Percentiles rank a stretch among this genome's conserved stretches.
Evolutionary conservation across 2,888 invertebrate genomes (phyloP).

Genomic region (Synanthedon formicaeformis): DNA sequence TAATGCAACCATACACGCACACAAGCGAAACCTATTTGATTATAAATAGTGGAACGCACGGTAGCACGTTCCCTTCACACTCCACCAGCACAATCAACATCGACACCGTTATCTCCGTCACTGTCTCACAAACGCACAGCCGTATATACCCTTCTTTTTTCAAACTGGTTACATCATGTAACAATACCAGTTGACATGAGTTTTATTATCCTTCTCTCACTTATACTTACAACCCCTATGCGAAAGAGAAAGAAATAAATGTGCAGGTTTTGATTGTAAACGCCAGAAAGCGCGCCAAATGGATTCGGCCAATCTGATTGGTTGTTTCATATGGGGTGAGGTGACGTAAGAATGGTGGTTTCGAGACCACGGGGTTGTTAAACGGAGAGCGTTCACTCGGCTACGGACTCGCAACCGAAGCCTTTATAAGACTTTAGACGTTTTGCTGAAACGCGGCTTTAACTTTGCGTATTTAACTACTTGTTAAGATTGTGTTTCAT

Average conservation of each 20-base stretch:
- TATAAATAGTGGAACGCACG: conserved; percentile 69
- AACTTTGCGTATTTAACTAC: conserved; percentile 46
- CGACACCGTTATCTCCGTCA: conserved; percentile 37
- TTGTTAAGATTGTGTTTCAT: conserved; percentile 62
- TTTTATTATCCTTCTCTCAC: conserved; percentile 39
- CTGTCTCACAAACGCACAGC: conserved; percentile 21
- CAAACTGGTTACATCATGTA: conserved; percentile 58
- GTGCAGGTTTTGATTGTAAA: conserved; percentile 29
- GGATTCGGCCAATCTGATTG: conserved; percentile 42
- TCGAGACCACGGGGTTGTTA: conserved; percentile 59
- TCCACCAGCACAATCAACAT: conserved; percentile 59
- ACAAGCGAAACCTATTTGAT: conserved; percentile 52
- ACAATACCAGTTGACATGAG: conserved; percentile 31
- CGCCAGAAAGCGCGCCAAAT: conserved; percentile 64
- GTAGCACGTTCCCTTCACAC: conserved; percentile 69
- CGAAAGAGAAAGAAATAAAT: conserved; percentile 31
- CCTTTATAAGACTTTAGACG: conserved; percentile 29
- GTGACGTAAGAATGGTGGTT: conserved; percentile 56
- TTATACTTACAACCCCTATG: conserved; percentile 18
- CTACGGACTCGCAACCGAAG: conserved; percentile 46
- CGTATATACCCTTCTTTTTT: conserved; percentile 31
- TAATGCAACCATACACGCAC: conserved; percentile 57
- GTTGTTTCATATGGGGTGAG: conserved; percentile 57
- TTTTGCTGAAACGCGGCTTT: conserved; percentile 25
- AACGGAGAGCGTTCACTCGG: conserved; percentile 60